phyloP scores from a whole-genome alignment of 2,113 vertebrate genomes.

The Sardina pilchardus region DNA sequence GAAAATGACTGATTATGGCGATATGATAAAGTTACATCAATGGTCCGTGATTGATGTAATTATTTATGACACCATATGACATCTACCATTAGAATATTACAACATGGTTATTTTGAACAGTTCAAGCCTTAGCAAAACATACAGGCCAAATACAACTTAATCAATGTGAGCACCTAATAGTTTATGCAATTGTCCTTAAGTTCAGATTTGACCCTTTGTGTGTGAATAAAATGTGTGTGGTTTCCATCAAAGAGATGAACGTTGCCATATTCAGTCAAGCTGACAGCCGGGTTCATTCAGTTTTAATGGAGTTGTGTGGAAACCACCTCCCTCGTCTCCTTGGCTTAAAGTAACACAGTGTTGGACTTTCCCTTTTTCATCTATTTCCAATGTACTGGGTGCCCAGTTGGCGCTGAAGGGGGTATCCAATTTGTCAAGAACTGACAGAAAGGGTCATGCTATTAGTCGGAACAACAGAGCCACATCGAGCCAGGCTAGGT shows the following conservation, averaged over 20 bases:
- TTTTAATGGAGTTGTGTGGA: not conserved
- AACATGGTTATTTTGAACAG: not conserved
- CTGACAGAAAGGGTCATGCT: no score
- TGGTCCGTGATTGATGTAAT: not conserved
- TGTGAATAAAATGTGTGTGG: not conserved
- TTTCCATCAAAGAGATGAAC: not conserved
- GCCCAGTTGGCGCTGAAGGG: no score
- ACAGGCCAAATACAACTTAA: not conserved
- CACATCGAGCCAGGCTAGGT: no score
- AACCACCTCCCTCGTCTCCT: not conserved
- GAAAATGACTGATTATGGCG: not conserved
- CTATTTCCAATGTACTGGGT: no score
- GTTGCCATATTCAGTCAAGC: not conserved
- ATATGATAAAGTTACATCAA: not conserved
- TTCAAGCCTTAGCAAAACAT: not conserved
- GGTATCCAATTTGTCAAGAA: no score
- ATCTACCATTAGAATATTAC: not conserved
- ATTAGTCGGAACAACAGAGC: no score
- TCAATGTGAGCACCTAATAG: not conserved
- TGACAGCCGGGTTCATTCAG: not conserved
- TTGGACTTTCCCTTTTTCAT: no score
- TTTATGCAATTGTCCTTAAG: not conserved
- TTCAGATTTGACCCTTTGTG: not conserved
- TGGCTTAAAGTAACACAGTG: not conserved
- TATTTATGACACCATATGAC: not conserved